Evolutionary conservation across 2,797 vertebrate species (phyloP).

Genomic region (Anolis apletophallus): DNA sequence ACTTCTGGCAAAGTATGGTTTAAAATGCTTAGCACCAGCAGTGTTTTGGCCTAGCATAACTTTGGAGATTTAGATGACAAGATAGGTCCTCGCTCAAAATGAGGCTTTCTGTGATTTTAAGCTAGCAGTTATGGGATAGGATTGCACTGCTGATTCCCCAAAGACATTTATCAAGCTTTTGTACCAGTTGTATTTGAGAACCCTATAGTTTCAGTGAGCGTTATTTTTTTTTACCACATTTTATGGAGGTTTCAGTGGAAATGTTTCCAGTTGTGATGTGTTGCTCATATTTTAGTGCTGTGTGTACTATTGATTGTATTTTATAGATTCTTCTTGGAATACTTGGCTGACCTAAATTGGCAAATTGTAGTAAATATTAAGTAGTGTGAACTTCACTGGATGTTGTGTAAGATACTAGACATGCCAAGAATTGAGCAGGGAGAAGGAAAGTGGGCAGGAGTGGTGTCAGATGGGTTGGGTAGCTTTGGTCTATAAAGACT

Average conservation of each 20-base stretch:
- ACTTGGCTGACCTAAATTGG: background rate
- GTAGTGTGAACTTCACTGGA: background rate
- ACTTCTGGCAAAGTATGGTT: background rate
- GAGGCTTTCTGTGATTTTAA: background rate
- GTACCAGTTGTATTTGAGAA: background rate
- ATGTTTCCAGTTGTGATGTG: background rate
- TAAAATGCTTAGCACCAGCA: background rate
- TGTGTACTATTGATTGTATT: background rate
- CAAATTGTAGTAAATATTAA: background rate
- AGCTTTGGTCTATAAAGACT: too few species aligned
- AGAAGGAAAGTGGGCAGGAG: too few species aligned
- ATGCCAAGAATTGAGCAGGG: background rate
- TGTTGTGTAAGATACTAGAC: background rate
- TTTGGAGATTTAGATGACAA: background rate
- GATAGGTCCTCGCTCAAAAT: background rate
- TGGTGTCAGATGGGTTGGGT: too few species aligned
- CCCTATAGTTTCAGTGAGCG: background rate
- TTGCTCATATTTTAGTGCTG: background rate
- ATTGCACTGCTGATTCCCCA: background rate
- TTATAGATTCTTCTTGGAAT: too few species aligned
- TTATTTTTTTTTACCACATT: background rate
- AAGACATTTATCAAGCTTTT: background rate
- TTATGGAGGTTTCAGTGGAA: background rate
- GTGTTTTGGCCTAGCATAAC: background rate
- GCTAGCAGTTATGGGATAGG: background rate